phyloP scores from a whole-genome alignment of 2,113 vertebrate species.

The Myrmophylax atrothorax region DNA sequence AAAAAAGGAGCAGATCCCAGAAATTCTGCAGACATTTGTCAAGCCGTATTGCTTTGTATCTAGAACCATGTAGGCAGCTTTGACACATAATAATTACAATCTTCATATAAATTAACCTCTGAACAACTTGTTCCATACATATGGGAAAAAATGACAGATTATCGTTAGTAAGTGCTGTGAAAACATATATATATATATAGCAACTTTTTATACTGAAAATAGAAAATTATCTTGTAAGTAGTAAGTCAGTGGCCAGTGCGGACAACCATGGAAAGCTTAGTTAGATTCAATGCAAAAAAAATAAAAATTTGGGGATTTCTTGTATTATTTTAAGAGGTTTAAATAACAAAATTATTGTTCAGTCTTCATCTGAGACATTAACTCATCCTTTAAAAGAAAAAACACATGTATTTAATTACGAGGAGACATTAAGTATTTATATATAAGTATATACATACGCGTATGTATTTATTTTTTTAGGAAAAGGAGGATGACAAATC shows the following conservation, averaged over 20 bases:
- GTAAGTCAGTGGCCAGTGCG: background rate
- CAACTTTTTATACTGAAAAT: background rate
- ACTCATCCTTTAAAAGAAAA: background rate
- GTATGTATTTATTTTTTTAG: slow-evolving; percentile 74
- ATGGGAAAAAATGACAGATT: background rate
- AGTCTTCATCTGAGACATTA: background rate
- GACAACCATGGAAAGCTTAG: background rate
- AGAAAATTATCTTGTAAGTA: background rate
- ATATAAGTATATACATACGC: slow-evolving; percentile 43
- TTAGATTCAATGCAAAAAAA: background rate
- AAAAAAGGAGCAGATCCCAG: background rate
- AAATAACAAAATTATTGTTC: background rate
- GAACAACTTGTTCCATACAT: background rate
- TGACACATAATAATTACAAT: background rate
- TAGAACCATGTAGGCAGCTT: background rate
- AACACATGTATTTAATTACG: slow-evolving; percentile 1
- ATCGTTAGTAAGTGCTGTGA: background rate
- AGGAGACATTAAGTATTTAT: slow-evolving; percentile 53
- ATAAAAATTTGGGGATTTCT: background rate
- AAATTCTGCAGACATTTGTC: background rate
- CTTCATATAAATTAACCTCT: background rate
- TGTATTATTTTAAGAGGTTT: background rate
- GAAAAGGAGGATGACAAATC: slow-evolving; percentile 85
- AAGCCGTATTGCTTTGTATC: background rate
- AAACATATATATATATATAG: background rate